These are phyloP conservation scores for Ichneumoninae sp. DNA, from an alignment of 2,888 invertebrate species.

Conservation along the genomic window DNA sequence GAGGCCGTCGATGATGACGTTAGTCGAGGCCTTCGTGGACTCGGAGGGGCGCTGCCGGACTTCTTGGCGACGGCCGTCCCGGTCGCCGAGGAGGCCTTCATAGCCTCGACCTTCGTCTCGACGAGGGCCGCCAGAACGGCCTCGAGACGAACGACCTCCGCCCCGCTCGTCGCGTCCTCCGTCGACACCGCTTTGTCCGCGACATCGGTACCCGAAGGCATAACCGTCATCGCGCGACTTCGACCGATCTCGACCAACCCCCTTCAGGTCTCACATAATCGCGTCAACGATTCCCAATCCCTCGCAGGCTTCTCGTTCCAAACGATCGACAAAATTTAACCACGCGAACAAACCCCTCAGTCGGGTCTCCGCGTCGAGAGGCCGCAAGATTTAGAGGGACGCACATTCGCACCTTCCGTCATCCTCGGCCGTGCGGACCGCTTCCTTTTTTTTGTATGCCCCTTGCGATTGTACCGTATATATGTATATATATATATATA, in stretches of 20 bases:
- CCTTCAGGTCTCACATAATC: conserved; percentile 39
- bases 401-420: too few species aligned
- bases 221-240: conserved; percentile 78
- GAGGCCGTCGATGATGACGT: conserved; percentile 84
- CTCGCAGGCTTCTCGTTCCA: too few species aligned
- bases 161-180: conserved; percentile 85
- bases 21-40: conserved; percentile 83
- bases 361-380: too few species aligned
- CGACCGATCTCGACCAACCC: not conserved
- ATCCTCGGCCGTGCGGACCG: too few species aligned
- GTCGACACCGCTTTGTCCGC: conserved; percentile 91
- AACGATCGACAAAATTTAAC: too few species aligned
- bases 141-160: conserved; percentile 88
- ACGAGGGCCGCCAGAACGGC: conserved; percentile 90
- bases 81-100: conserved; percentile 84
- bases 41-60: conserved; percentile 84
- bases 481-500: not conserved
- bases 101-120: conserved; percentile 89
- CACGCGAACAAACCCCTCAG: too few species aligned
- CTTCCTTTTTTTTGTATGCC: too few species aligned
- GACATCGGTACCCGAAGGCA: conserved; percentile 83
- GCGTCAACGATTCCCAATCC: not conserved
- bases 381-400: too few species aligned
- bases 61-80: conserved; percentile 84
- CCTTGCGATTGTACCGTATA: not conserved